Evolutionary conservation across 2,888 invertebrate genomes (phyloP).

Genomic region (Phrixothrix hirtus): DNA sequence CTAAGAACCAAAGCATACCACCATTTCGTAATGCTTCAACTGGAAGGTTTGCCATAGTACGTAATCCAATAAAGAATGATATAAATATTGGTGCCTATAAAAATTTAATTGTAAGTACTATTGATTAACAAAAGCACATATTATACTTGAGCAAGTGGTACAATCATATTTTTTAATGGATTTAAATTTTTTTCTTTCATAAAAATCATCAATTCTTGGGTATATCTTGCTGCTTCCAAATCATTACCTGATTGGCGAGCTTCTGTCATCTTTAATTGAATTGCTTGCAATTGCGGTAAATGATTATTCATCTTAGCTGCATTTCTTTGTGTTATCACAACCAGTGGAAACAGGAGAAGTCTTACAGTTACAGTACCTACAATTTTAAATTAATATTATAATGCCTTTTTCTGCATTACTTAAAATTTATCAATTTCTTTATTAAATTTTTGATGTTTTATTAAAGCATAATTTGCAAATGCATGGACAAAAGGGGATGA

Average conservation of each 20-base stretch:
- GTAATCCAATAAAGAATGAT: constrained; percentile 87
- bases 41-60: constrained; percentile 87
- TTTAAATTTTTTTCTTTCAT: constrained; percentile 83
- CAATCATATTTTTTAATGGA: constrained; percentile 77
- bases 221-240: constrained; percentile 73
- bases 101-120: neutral
- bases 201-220: constrained; percentile 77
- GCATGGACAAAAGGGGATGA: too few relatives aligned
- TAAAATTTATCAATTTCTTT: too few relatives aligned
- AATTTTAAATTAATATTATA: constrained; percentile 41
- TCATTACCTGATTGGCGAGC: constrained; percentile 84
- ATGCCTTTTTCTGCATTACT: too few relatives aligned
- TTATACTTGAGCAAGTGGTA: constrained; percentile 75
- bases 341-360: constrained; percentile 79
- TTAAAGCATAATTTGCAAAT: too few relatives aligned
- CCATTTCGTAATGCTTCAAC: constrained; percentile 89
- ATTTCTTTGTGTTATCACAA: constrained; percentile 80
- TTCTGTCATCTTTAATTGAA: constrained; percentile 85
- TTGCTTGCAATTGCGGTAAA: constrained; percentile 79
- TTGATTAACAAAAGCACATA: neutral
- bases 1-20: constrained; percentile 90
- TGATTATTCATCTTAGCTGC: constrained; percentile 80
- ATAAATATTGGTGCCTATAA: constrained; percentile 80
- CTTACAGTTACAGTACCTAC: constrained; percentile 78
- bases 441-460: too few relatives aligned